Conservation (phyloP, 2,888 invertebrate genomes). For the Mesorhabditis sp. region DNA sequence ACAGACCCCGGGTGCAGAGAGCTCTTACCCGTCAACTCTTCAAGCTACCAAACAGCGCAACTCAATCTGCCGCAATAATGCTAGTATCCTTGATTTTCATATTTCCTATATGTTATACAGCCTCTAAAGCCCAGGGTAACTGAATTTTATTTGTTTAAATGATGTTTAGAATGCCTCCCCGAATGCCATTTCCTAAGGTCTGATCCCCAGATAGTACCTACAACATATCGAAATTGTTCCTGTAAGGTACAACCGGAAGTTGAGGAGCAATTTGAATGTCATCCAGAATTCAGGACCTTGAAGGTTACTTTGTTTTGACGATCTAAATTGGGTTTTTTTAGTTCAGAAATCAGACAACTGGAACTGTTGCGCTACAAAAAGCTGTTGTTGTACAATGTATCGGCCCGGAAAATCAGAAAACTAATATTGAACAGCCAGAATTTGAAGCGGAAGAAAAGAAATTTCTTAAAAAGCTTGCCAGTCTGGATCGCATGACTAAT, state of each 20-base stretch:
- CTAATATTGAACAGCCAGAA: neutral
- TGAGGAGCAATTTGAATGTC: neutral
- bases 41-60: too few species aligned
- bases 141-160: neutral
- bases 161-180: neutral
- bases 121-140: too few species aligned
- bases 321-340: neutral
- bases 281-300: neutral
- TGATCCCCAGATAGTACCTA: neutral
- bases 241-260: neutral
- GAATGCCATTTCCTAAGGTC: neutral
- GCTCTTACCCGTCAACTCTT: too few species aligned
- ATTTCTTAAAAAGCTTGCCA: neutral
- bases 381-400: neutral
- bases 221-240: neutral
- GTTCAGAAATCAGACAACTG: neutral
- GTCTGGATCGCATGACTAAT: neutral
- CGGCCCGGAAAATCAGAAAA: neutral
- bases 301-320: neutral
- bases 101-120: too few species aligned
- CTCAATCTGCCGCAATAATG: too few species aligned
- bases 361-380: neutral
- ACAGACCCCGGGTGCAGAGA: too few species aligned
- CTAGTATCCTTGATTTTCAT: too few species aligned
- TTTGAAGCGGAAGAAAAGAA: neutral